A percentile compares a stretch with the other conserved stretches of the same genome.
Evolutionary conservation across 2,888 invertebrate species (phyloP).

Genomic region (Yponomeuta cagnagella): DNA sequence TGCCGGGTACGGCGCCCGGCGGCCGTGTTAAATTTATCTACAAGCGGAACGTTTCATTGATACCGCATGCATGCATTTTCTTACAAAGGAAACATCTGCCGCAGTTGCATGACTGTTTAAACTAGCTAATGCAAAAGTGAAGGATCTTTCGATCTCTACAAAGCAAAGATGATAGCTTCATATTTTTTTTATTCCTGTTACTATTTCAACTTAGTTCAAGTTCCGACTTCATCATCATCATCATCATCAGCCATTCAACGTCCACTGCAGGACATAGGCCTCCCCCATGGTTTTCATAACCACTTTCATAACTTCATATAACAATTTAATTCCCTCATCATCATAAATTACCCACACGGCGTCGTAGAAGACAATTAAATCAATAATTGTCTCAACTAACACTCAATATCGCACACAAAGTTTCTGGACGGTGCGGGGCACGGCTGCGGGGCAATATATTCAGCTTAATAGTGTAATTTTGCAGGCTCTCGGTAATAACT

Average conservation of each 20-base stretch:
- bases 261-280: no score
- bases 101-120: neutral
- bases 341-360: neutral
- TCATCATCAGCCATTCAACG: no score
- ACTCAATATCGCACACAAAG: conserved; percentile 11
- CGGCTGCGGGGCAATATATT: conserved; percentile 40
- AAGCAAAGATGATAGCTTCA: no score
- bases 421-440: conserved; percentile 6
- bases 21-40: conserved; percentile 4
- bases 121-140: neutral
- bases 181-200: no score
- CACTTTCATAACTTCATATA: neutral
- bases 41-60: neutral
- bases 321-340: neutral
- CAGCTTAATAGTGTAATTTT: conserved; percentile 53
- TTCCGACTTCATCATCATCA: neutral
- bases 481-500: conserved; percentile 49
- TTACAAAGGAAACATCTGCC: neutral
- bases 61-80: neutral
- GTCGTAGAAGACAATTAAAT: neutral
- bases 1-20: conserved; percentile 1
- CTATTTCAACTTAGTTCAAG: neutral
- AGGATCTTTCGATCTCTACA: no score
- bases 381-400: conserved; percentile 9
- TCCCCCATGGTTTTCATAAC: no score